Base-by-base conservation (phyloP, 2,797 vertebrate species). In the Cuniculus paca region DNA sequence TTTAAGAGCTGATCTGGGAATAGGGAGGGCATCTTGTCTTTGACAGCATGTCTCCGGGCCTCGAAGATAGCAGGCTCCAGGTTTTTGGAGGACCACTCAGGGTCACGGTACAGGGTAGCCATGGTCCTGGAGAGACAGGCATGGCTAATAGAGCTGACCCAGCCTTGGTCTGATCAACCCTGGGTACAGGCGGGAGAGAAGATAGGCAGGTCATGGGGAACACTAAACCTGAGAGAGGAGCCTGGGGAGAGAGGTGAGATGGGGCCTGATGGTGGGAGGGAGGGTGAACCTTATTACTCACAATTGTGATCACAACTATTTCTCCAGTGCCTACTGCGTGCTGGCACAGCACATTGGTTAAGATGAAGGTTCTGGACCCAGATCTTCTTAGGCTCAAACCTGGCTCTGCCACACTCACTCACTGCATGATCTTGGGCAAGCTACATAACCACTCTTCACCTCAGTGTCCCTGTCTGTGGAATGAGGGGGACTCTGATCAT, bases 31-130 rank as follows among this genome's bases (percentile, higher is more conserved):
- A 98, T 70, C 77, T 97, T 97, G 93, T 98, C 98, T 94, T 99
- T 99, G 7, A 98, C 98, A 24, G 98, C 98, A 14, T 99, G 98
- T 74, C 98, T 98, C 97, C 98, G 98, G 22, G 98, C 95, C 93
- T 98, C 98, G 0, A 96, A 68, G 96, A 99, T 95, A 70, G 98
- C 93, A 0, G 90, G 88, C 58, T 98, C 97, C 6, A 99, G 94
- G 94, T 99, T 98, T 70, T 98, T 98, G 65, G 98, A 98, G 1
- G 99, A 99, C 99, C 99, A 99, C 88, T 99, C 95, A 11, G 98
- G 96, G 52, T 99, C 98, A 96, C 97, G 97, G 88, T 99, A 99
- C 87, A 99, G 97, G 56, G 96, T 98, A 34, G 98, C 96, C 98
- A 99, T 98, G 13, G 99, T 98, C 99, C 99, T 99, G 96, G 87